Evolutionary conservation across 2,888 invertebrate genomes (phyloP).

Genomic region (Dicycla oo): DNA sequence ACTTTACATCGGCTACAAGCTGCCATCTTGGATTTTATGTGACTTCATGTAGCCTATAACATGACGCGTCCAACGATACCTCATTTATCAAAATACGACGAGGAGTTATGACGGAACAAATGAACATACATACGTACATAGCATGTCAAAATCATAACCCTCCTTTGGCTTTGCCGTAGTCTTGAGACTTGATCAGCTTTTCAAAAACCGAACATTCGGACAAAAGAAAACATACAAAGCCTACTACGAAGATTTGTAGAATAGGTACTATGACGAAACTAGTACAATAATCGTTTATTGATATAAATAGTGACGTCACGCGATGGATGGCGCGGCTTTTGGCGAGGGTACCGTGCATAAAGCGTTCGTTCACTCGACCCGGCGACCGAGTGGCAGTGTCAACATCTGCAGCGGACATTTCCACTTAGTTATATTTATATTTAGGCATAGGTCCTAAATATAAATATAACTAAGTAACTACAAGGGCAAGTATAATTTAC

Average conservation of each 20-base stretch:
- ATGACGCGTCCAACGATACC: no score
- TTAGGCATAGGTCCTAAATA: slow-evolving; percentile 6
- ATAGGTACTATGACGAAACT: slow-evolving; percentile 7
- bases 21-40: no score
- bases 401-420: slow-evolving; percentile 59
- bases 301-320: slow-evolving; percentile 52
- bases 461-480: no score
- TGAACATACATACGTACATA: no score
- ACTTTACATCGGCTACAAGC: no score
- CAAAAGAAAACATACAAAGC: not conserved
- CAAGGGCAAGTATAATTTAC: not conserved
- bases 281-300: slow-evolving; percentile 51
- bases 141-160: no score
- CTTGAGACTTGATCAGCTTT: not conserved
- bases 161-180: no score
- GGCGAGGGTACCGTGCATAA: slow-evolving; percentile 69
- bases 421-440: slow-evolving; percentile 35
- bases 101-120: no score
- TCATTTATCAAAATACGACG: no score
- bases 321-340: slow-evolving; percentile 60
- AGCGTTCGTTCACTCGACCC: slow-evolving; percentile 71
- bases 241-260: slow-evolving; percentile 9
- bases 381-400: slow-evolving; percentile 57
- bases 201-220: not conserved
- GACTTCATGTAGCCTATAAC: no score